Evolutionary conservation across 2,797 vertebrate genomes (phyloP).

Genomic region (Parauchenoglanis punctatus): DNA sequence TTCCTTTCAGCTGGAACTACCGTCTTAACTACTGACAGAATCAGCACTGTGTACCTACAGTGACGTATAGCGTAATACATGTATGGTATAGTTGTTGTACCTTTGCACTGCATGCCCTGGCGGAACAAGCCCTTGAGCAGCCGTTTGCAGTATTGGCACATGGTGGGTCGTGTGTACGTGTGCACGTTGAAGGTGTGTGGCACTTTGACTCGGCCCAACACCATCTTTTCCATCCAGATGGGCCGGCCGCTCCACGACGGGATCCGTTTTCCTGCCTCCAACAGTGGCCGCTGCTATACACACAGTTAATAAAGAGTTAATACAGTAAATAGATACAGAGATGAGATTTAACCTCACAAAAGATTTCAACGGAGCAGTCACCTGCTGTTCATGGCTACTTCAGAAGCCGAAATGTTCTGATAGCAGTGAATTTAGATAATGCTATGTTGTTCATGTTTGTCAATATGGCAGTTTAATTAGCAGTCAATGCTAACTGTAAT

Average conservation of each 20-base stretch:
- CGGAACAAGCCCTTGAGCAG: slow-evolving; percentile 95
- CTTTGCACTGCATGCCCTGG: slow-evolving; percentile 98
- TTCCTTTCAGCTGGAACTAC: neutral
- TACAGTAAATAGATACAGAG: neutral
- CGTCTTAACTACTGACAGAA: neutral
- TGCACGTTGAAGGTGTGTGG: slow-evolving; percentile 96
- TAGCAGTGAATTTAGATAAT: neutral
- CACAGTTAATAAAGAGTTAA: neutral
- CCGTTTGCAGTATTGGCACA: slow-evolving; percentile 97
- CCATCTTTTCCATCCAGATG: slow-evolving; percentile 99
- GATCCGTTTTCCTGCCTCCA: slow-evolving; percentile 93
- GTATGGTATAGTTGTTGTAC: slow-evolving; percentile 62
- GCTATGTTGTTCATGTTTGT: neutral
- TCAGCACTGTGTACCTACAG: neutral
- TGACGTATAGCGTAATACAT: neutral
- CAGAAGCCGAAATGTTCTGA: neutral
- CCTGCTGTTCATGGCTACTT: neutral
- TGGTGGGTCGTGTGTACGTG: slow-evolving; percentile 93
- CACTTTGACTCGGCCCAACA: slow-evolving; percentile 93
- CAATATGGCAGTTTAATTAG: neutral
- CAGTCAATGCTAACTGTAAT: neutral
- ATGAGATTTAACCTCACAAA: neutral
- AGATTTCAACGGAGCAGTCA: neutral
- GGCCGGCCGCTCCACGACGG: slow-evolving; percentile 97
- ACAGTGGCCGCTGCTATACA: slow-evolving; percentile 78